phyloP scores from a whole-genome alignment of 2,797 vertebrate species.

The Pangasius krempfi region DNA sequence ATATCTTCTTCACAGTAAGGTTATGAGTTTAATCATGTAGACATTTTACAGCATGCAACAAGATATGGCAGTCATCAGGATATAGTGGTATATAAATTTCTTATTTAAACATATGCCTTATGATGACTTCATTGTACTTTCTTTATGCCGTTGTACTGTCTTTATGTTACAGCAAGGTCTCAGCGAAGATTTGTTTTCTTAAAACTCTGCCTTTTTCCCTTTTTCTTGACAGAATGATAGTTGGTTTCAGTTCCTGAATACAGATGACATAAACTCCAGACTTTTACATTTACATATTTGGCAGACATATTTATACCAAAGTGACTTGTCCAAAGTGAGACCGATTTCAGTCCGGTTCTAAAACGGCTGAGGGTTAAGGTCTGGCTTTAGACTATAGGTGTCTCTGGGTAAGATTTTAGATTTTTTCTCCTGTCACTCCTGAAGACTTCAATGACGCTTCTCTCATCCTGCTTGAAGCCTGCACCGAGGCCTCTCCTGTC shows the following conservation, averaged over 20 bases:
- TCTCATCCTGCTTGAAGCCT: neutral
- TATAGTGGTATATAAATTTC: neutral
- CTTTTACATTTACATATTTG: slow-evolving; percentile 23
- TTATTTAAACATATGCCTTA: neutral
- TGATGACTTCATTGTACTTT: neutral
- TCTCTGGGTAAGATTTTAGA: neutral
- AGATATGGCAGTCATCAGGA: neutral
- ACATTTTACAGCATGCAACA: neutral
- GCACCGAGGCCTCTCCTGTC: neutral
- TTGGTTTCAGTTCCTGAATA: neutral
- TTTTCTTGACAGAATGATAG: neutral
- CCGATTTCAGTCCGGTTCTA: neutral
- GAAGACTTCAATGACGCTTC: neutral
- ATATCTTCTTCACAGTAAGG: neutral
- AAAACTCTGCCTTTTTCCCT: neutral
- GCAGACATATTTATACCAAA: slow-evolving; percentile 27
- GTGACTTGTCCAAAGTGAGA: neutral
- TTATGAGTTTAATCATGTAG: neutral
- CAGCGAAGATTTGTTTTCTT: neutral
- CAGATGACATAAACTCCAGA: neutral
- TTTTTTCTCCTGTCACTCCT: neutral
- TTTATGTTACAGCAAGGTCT: neutral
- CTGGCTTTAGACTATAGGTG: neutral
- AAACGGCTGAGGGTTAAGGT: neutral
- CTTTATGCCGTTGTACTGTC: neutral